Evolutionary conservation across 2,888 invertebrate genomes (phyloP), one percentile per base, ranked within the genome.

Genomic region (Agrotis ipsilon): DNA sequence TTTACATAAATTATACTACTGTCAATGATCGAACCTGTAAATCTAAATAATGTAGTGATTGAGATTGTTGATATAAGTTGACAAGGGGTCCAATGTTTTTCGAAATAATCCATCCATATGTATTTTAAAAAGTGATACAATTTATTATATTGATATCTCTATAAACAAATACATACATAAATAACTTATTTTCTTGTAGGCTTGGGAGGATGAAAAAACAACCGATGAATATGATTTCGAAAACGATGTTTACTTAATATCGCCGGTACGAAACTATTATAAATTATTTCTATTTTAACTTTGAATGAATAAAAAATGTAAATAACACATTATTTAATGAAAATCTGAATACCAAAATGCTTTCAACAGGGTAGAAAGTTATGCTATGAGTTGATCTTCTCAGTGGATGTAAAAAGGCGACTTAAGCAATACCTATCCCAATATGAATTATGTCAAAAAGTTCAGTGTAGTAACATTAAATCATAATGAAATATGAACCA

Each of bases 151-250:
- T 62, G 51, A 1, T 43, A 61, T 74, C 21, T 54, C 48, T 49
- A 19, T 18, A 18, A 21, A 51, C 19, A 55, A 61, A 65, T 52
- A 66, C 48, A 72, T 63, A 76, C 75, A 75, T 76, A 63, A 76
- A 65, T 48, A 1, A 48, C n/a, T 75, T 83, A 79, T 89, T 92
- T 90, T 89, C 83, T 94, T 94, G 88, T 96, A 96, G 96, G 96
- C 93, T 45, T 96, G 95, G 96, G 89, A 92, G 66, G 94, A 94
- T 84, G 96, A 96, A 54, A 95, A 95, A 92, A 91, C 92, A 46
- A 88, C 90, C 48, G 94, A 94, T 78, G 93, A 95, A 81, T 92
- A 90, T 88, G 95, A 96, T 90, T 93, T 90, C 86, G 95, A 95
- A 80, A 90, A 93, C 64, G 95, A 96, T 83, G 80, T 93, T 51